Conservation (phyloP, 2,113 vertebrate genomes). For the Ophiodon elongatus region DNA sequence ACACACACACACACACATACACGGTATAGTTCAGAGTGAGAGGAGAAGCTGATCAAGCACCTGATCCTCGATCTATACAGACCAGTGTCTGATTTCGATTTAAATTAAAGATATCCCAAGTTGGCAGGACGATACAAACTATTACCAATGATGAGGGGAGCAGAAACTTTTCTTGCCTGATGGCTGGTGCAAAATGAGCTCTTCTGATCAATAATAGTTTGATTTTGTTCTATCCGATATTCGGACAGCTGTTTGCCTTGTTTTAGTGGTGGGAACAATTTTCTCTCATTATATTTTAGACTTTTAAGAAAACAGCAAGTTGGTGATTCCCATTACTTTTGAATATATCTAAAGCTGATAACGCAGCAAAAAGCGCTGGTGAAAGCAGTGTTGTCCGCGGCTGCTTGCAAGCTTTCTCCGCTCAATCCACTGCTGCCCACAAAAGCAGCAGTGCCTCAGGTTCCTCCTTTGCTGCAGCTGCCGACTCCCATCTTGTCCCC, state of each 20-base stretch:
- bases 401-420: not conserved
- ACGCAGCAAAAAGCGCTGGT: not conserved
- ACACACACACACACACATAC: not conserved
- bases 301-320: not conserved
- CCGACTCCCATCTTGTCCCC: not conserved
- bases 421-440: not conserved
- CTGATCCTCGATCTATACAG: conserved; percentile 82
- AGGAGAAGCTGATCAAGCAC: conserved; percentile 61
- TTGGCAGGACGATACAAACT: conserved; percentile 58
- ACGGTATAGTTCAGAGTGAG: not conserved
- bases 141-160: conserved; percentile 33
- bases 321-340: not conserved
- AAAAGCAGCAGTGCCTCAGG: not conserved
- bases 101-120: conserved; percentile 69
- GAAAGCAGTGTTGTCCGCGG: not conserved
- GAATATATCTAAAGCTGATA: not conserved
- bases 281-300: not conserved
- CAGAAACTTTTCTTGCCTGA: conserved; percentile 48
- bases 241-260: conserved; percentile 36
- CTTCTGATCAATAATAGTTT: conserved; percentile 56
- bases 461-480: not conserved
- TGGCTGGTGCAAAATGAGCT: conserved; percentile 44
- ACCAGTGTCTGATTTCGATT: conserved; percentile 86
- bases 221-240: conserved; percentile 52
- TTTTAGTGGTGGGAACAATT: not conserved